Conservation (phyloP, 2,113 vertebrate genomes). For the Acrocephalus arundinaceus region DNA sequence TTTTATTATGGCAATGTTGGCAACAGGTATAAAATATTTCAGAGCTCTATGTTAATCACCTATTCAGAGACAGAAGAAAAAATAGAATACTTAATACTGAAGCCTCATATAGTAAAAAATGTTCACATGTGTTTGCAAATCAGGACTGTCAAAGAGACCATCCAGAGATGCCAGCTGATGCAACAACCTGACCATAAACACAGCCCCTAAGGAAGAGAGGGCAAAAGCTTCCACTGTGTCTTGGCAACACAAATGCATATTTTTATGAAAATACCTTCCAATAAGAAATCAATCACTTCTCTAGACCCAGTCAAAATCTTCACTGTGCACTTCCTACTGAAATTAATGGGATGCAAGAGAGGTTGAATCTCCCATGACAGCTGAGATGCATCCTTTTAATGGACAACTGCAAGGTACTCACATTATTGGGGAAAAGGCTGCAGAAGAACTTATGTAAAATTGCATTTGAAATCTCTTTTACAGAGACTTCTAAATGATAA, state of each 20-base stretch:
- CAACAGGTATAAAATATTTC: neutral
- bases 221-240: neutral
- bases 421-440: neutral
- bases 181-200: neutral
- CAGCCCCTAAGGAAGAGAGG: neutral
- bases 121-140: neutral
- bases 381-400: neutral
- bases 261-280: neutral
- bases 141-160: neutral
- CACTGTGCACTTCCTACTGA: neutral
- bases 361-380: neutral
- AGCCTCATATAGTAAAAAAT: neutral
- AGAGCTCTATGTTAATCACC: neutral
- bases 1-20: neutral
- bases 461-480: neutral
- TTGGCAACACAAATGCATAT: neutral
- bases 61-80: neutral
- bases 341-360: neutral
- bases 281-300: neutral
- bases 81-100: neutral
- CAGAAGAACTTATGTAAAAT: neutral
- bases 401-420: neutral
- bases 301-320: neutral
- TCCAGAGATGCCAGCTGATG: neutral
- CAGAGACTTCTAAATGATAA: neutral